A percentile compares a stretch with the other conserved stretches of the same genome.
Evolutionary conservation across 2,888 invertebrate genomes (phyloP).

Genomic region (Ichneumoninae sp.): DNA sequence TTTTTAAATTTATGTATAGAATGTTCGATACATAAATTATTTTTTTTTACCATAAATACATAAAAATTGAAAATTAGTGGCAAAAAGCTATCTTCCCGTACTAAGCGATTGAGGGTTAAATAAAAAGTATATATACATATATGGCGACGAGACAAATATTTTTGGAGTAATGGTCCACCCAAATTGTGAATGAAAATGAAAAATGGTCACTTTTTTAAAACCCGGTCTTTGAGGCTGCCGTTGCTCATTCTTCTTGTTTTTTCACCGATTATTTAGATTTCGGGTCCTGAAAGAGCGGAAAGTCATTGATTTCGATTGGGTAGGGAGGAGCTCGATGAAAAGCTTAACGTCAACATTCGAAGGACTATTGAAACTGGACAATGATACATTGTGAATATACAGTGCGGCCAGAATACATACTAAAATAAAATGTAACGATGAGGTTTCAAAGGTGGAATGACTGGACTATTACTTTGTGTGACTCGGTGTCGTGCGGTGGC

Average conservation of each 20-base stretch:
- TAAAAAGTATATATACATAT: no score
- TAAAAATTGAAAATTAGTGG: no score
- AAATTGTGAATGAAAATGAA: background rate
- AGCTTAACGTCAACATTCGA: background rate
- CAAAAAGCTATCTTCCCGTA: no score
- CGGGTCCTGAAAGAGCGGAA: conserved; percentile 1
- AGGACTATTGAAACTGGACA: conserved; percentile 7
- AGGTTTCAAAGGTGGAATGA: conserved; percentile 28
- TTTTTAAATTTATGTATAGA: no score
- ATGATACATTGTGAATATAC: conserved; percentile 4
- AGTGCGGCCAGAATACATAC: conserved; percentile 16
- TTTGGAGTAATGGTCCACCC: background rate
- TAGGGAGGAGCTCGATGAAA: background rate
- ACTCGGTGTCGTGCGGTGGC: conserved; percentile 69
- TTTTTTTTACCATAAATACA: no score
- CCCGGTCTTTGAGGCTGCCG: background rate
- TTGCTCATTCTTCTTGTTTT: conserved; percentile 2
- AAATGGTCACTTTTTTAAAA: background rate
- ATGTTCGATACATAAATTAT: no score
- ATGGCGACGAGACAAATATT: background rate
- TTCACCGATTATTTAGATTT: background rate
- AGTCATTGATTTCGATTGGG: conserved; percentile 57
- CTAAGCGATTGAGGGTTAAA: no score
- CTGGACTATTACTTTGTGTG: conserved; percentile 72
- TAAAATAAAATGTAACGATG: conserved; percentile 26